These are phyloP conservation scores for Nephrotoma appendiculata DNA, from an alignment of 2,888 invertebrate species.

Conservation along the genomic window DNA sequence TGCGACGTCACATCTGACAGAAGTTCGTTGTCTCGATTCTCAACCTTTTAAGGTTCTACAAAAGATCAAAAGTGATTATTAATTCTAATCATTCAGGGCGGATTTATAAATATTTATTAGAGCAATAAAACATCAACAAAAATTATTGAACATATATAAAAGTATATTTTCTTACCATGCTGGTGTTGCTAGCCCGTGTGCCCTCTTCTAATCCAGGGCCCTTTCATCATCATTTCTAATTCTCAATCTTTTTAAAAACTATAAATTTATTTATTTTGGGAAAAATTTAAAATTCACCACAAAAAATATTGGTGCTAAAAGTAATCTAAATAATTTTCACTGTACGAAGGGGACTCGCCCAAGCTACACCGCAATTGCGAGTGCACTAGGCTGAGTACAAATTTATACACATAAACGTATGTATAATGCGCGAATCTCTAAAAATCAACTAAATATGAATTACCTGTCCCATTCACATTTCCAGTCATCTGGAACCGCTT, in stretches of 20 bases:
- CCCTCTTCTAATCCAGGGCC: neutral
- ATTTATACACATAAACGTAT: neutral
- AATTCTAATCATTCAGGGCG: neutral
- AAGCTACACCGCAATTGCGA: neutral
- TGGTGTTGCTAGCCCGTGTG: neutral
- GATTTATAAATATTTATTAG: neutral
- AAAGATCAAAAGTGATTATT: neutral
- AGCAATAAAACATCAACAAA: neutral
- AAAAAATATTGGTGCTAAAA: neutral
- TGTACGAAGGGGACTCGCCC: neutral
- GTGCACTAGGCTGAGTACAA: neutral
- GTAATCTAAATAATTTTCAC: neutral
- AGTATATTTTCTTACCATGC: neutral
- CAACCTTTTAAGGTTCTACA: neutral
- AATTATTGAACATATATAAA: neutral
- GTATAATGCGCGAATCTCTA: neutral
- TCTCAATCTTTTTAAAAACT: neutral
- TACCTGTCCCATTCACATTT: constrained; percentile 63
- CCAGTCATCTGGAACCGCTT: constrained; percentile 52
- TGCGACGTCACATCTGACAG: neutral
- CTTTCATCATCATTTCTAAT: neutral
- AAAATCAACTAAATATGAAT: constrained; percentile 1
- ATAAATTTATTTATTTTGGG: neutral
- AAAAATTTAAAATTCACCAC: neutral
- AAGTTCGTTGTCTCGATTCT: neutral